Evolutionary conservation across 2,888 invertebrate genomes (phyloP), one percentile per base, ranked within the genome.

Genomic region (Amphimallon solstitiale): DNA sequence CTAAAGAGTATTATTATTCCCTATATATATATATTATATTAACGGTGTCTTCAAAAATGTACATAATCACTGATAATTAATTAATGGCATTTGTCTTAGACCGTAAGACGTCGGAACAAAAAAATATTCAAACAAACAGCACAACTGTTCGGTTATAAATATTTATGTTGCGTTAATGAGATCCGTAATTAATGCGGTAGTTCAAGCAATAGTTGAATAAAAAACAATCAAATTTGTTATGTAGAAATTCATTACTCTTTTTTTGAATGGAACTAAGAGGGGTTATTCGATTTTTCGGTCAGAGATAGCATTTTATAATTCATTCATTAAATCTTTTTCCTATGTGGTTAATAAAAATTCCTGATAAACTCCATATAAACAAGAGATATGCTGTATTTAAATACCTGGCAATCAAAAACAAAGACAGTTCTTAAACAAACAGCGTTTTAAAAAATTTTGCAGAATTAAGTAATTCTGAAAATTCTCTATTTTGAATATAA

Each of bases 141-240:
- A 15, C 43, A 10, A 38, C 38, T 59, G 10, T 56, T 23, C 38
- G 43, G 15, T 59, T 43, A 45, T 59, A 59, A 59, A 59, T 59
- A 59, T 59, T 59, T 59, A 59, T 59, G 23, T 29, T 10, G 56
- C 29, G 43, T 59, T 59, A 59, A 59, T 29, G 43, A 23, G 17
- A 14, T 21, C 1, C 3, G 15, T 59, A 59, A 59, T 59, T 59
- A 59, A 59, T 43, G 34, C 43, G 45, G 7, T 1, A 6, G 43
- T 59, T 15, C 6, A 43, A 59, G 23, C 43, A 14, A 10, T 14
- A 9, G 15, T 7, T 14, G 38, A 14, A 37, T 54, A 54, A 54
- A 51, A 34, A 51, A 15, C 15, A 17, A 9, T 2, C 4, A 14
- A 51, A 43, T 43, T 45, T 10, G 56, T 45, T 29, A n/a, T 23